Evolutionary conservation across 2,888 invertebrate species (phyloP).

Genomic region (Cheiracanthium punctorium): DNA sequence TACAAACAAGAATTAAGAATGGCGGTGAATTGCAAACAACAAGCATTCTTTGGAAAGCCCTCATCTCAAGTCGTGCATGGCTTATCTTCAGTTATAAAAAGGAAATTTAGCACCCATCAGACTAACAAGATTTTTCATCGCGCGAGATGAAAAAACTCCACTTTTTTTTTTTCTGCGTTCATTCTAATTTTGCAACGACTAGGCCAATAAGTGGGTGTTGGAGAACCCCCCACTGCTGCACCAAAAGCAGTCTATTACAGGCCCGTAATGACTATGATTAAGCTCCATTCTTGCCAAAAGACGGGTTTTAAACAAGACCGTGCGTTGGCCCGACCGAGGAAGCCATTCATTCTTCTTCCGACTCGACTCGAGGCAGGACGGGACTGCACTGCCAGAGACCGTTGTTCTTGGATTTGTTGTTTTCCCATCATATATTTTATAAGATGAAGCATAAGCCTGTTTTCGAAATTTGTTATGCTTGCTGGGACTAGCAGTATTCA

Average conservation of each 20-base stretch:
- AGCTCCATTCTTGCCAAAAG: background rate
- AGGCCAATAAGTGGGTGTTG: conserved; percentile 33
- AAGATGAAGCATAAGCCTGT: too few relatives aligned
- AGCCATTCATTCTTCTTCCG: background rate
- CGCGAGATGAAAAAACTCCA: background rate
- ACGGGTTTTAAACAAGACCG: conserved; percentile 48
- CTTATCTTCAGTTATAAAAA: too few relatives aligned
- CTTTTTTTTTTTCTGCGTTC: background rate
- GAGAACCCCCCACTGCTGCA: conserved; percentile 28
- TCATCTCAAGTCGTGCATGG: too few relatives aligned
- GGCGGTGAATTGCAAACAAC: too few relatives aligned
- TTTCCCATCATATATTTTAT: too few relatives aligned
- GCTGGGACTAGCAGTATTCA: too few relatives aligned
- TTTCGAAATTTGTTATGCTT: too few relatives aligned
- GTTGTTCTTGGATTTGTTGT: too few relatives aligned
- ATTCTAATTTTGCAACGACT: conserved; percentile 4
- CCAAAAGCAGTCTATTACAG: conserved; percentile 51
- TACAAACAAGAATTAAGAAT: too few relatives aligned
- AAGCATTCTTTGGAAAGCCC: too few relatives aligned
- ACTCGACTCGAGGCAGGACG: too few relatives aligned
- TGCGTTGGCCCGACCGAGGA: conserved; percentile 10
- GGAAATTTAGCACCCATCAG: background rate
- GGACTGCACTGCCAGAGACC: too few relatives aligned
- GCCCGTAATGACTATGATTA: conserved; percentile 45
- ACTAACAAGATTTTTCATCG: conserved; percentile 35